phyloP scores from a whole-genome alignment of 2,888 invertebrate genomes.

The Smittia sp. region DNA sequence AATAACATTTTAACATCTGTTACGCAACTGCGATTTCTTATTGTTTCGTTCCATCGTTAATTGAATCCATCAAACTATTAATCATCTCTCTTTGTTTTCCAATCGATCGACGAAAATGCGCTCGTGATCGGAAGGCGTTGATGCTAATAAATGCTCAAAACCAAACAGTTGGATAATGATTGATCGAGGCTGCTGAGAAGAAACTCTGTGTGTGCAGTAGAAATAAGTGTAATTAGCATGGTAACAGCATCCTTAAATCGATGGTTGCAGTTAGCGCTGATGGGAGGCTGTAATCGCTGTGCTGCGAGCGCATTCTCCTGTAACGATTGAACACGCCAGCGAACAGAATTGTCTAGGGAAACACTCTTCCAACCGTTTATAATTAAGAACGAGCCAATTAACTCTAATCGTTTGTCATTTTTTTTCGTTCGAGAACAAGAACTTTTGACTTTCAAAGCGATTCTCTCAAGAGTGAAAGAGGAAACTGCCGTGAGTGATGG shows the following conservation, averaged over 20 bases:
- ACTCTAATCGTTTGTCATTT: conserved; percentile 1
- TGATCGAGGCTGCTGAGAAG: neutral
- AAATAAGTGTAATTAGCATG: neutral
- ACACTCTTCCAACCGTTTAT: neutral
- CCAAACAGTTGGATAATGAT: neutral
- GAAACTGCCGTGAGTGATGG: neutral
- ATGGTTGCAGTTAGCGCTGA: neutral
- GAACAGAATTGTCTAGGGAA: neutral
- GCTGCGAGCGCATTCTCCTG: neutral
- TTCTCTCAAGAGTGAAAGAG: neutral
- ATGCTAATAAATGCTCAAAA: neutral
- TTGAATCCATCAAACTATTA: conserved; percentile 2
- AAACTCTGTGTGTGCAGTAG: neutral
- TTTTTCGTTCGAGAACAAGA: neutral
- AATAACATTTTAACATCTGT: neutral
- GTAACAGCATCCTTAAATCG: conserved; percentile 1
- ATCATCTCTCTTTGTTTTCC: neutral
- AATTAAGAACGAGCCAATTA: neutral
- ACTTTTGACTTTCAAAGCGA: neutral
- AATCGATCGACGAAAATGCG: neutral
- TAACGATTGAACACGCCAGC: neutral
- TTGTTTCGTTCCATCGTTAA: neutral
- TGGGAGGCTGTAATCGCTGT: too few species aligned
- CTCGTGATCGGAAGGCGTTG: conserved; percentile 4
- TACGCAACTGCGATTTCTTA: neutral